A percentile compares a stretch with the other conserved stretches of the same genome.
Evolutionary conservation across 2,888 invertebrate genomes (phyloP).

Genomic region (Lagria hirta): DNA sequence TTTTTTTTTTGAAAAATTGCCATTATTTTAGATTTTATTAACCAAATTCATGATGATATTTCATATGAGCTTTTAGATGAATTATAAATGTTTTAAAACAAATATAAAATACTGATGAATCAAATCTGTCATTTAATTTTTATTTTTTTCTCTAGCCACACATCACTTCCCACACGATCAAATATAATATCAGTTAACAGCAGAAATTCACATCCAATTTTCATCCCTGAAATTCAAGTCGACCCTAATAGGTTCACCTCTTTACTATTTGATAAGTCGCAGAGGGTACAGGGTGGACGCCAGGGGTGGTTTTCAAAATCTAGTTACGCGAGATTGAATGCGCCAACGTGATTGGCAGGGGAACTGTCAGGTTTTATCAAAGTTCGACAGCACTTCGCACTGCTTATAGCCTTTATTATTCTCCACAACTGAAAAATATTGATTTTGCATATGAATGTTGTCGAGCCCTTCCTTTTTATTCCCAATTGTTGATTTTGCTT

Average conservation of each 20-base stretch:
- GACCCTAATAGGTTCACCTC: slow-evolving; percentile 35
- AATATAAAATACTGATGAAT: no score
- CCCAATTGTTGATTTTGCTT: slow-evolving; percentile 36
- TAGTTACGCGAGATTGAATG: slow-evolving; percentile 50
- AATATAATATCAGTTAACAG: slow-evolving; percentile 18
- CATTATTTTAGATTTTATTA: no score
- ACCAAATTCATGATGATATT: no score
- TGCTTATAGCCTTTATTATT: slow-evolving; percentile 44
- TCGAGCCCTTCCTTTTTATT: slow-evolving; percentile 34
- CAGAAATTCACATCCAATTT: slow-evolving; percentile 29
- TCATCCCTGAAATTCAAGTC: slow-evolving; percentile 36
- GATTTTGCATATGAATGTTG: slow-evolving; percentile 49
- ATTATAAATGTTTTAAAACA: no score
- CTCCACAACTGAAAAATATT: slow-evolving; percentile 47
- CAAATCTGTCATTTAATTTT: no score
- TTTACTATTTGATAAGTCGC: slow-evolving; percentile 37
- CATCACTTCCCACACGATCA: no score
- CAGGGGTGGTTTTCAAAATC: slow-evolving; percentile 35
- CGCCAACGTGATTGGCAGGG: slow-evolving; percentile 48
- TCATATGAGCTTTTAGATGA: no score
- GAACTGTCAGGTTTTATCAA: slow-evolving; percentile 49
- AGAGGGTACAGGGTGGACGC: slow-evolving; percentile 17
- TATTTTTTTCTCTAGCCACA: no score
- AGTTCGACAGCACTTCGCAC: slow-evolving; percentile 39
- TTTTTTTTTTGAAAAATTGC: no score